A percentile compares a stretch with the other conserved stretches of the same genome.
Conservation (phyloP, 30 jellyfish, hydroid and myxozoan genomes). For the Cassiopea xamachana region DNA sequence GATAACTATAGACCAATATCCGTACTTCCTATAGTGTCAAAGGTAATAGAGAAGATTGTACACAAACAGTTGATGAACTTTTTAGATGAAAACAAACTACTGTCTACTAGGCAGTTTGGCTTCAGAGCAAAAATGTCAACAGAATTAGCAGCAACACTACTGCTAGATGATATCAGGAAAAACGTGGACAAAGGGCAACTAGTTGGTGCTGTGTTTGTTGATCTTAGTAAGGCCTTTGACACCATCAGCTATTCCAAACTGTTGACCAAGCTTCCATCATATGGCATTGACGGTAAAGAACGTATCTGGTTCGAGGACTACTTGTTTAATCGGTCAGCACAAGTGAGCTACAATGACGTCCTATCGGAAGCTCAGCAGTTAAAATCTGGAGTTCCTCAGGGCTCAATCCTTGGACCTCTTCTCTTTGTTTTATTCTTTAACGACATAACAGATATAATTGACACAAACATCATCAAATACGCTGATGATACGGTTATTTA, state of each 20-base stretch:
- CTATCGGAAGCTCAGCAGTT: conserved; percentile 39
- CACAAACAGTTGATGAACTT: conserved; percentile 34
- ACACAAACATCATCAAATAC: conserved; percentile 40
- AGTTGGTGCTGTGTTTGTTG: conserved; percentile 68
- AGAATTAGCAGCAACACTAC: conserved; percentile 67
- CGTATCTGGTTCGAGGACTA: conserved; percentile 45
- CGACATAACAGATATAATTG: conserved; percentile 44
- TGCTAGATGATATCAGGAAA: conserved; percentile 43
- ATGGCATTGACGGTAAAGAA: conserved; percentile 49
- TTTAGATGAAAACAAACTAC: conserved; percentile 46
- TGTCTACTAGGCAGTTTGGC: conserved; percentile 62
- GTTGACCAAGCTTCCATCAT: conserved; percentile 61
- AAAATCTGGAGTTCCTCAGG: conserved; percentile 65
- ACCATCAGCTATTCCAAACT: conserved; percentile 58
- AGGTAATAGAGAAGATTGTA: conserved; percentile 58
- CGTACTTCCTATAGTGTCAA: conserved; percentile 40
- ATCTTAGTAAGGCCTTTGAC: conserved; percentile 76
- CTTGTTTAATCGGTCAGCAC: conserved; percentile 49
- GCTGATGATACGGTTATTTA: conserved; percentile 74
- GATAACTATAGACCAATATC: conserved; percentile 72
- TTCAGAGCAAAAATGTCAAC: conserved; percentile 53
- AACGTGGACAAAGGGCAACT: conserved; percentile 49
- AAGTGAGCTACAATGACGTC: conserved; percentile 41
- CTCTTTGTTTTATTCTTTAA: conserved; percentile 44
- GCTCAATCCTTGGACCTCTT: conserved; percentile 70